These are phyloP conservation scores for Pristionchus mayeri DNA, from an alignment of 2,888 invertebrate genomes.

Conservation along the genomic window DNA sequence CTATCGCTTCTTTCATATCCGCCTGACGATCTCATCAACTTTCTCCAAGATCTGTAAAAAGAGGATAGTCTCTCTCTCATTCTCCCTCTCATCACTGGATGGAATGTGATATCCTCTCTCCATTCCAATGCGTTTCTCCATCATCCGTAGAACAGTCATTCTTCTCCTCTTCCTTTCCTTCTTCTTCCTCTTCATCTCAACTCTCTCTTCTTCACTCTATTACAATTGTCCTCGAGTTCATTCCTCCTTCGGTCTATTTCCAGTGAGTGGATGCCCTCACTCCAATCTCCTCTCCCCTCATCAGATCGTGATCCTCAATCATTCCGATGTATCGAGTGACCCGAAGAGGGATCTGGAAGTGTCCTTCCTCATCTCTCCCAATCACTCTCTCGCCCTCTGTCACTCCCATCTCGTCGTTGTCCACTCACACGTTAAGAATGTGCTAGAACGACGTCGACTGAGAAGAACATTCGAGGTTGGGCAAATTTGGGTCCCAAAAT, in stretches of 20 bases:
- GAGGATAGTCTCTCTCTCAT: not conserved
- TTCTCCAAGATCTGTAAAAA: constrained; percentile 22
- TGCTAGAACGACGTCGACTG: not conserved
- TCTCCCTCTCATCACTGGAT: not conserved
- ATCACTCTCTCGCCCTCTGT: not conserved
- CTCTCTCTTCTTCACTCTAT: not conserved
- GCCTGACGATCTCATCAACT: constrained; percentile 42
- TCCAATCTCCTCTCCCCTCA: too few relatives aligned
- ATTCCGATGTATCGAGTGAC: not conserved
- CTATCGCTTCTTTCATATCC: not conserved
- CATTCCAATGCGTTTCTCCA: not conserved
- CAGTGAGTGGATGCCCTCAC: not conserved
- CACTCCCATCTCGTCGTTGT: not conserved
- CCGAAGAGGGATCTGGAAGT: not conserved
- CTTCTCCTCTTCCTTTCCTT: not conserved
- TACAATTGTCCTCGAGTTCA: too few relatives aligned
- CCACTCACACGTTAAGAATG: not conserved
- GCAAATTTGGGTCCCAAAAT: too few relatives aligned
- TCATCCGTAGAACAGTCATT: not conserved
- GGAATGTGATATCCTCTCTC: not conserved
- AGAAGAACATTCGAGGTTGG: not conserved
- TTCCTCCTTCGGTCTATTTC: too few relatives aligned
- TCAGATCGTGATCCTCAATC: constrained; percentile 10
- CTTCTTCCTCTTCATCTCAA: not conserved
- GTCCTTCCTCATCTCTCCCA: not conserved